These are phyloP conservation scores for Emberiza fucata DNA, from an alignment of 2,113 vertebrate species.

Conservation along the genomic window DNA sequence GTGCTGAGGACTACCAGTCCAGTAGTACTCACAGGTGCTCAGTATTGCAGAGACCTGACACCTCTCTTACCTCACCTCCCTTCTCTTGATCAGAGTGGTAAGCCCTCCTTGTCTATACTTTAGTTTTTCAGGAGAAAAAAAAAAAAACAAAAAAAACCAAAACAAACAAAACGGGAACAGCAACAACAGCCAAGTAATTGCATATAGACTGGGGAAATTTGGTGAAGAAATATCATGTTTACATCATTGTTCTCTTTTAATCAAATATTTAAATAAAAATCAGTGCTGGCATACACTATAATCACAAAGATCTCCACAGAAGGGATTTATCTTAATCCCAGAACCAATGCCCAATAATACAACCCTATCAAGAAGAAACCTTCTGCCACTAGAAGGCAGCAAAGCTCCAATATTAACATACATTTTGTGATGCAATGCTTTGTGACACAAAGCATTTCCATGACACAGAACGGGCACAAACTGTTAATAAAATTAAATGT, in stretches of 20 bases:
- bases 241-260: background rate
- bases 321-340: background rate
- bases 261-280: background rate
- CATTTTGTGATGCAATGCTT: background rate
- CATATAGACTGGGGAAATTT: background rate
- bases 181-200: background rate
- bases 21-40: background rate
- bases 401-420: background rate
- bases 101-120: fast-evolving
- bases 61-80: background rate
- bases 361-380: fast-evolving
- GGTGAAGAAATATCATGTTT: background rate
- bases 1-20: fast-evolving
- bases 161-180: background rate
- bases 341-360: fast-evolving
- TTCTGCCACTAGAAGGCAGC: constrained; percentile 20
- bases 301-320: background rate
- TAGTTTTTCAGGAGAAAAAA: background rate
- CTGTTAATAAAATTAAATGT: background rate
- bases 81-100: background rate
- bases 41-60: background rate
- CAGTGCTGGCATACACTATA: background rate
- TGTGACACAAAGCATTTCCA: no score
- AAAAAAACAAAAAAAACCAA: no score
- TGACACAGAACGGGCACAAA: fast-evolving